phyloP scores from a whole-genome alignment of 2,113 vertebrate genomes.

The Cnemophilus loriae region DNA sequence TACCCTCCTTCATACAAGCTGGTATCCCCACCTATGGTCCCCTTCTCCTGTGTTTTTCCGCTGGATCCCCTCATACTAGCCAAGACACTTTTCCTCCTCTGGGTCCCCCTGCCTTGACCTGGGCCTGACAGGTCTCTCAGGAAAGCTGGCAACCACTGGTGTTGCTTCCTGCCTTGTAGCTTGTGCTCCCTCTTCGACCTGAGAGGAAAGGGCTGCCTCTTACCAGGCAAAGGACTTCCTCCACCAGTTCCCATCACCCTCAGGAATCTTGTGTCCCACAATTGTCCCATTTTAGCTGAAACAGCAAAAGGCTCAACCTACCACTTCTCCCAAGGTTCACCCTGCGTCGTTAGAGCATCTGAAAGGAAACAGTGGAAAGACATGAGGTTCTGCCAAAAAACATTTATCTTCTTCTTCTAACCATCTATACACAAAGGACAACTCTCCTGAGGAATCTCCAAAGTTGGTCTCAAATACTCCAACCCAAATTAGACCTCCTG shows the following conservation, averaged over 20 bases:
- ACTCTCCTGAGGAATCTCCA: not conserved
- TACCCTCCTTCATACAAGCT: not conserved
- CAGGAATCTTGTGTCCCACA: conserved; percentile 28
- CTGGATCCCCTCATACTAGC: accelerated
- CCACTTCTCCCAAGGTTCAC: conserved; percentile 17
- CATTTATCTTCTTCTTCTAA: conserved; percentile 12
- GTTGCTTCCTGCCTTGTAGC: conserved; percentile 2
- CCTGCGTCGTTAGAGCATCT: not conserved
- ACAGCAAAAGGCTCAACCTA: conserved; percentile 27
- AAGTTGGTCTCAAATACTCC: not conserved
- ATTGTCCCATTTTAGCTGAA: conserved; percentile 61
- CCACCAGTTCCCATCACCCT: conserved; percentile 9
- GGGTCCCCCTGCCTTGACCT: not conserved
- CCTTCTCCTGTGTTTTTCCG: not conserved
- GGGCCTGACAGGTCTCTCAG: not conserved
- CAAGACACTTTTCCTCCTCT: not conserved
- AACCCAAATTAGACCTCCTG: not conserved
- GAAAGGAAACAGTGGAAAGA: conserved; percentile 33
- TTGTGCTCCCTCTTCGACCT: not conserved
- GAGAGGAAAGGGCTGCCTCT: conserved; percentile 32
- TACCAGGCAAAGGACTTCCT: conserved; percentile 21
- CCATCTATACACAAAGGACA: not conserved
- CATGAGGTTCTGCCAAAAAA: not conserved
- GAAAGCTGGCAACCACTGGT: not conserved
- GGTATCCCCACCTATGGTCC: not conserved